Evolutionary conservation across 1,140 invertebrate species (phyloP).

Genomic region (Philotrypesis tridentata): DNA sequence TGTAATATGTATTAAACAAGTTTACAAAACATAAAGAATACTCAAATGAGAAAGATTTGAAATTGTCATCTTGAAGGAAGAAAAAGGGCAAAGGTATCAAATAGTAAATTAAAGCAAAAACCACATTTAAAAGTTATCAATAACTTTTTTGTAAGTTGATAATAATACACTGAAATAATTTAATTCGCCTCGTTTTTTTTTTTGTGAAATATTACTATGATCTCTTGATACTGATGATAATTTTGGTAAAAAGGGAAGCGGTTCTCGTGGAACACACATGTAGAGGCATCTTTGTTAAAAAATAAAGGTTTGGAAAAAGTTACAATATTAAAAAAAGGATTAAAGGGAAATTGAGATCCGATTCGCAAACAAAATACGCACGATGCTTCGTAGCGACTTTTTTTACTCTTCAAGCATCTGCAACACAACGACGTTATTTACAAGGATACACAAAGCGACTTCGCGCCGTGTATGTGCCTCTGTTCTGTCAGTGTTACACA

Average conservation of each 20-base stretch:
- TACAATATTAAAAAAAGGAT: slow-evolving; percentile 44
- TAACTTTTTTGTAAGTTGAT: slow-evolving; percentile 51
- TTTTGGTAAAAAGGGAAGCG: slow-evolving; percentile 42
- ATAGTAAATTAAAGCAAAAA: slow-evolving; percentile 43
- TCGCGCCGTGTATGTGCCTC: slow-evolving; percentile 41
- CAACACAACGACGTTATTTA: slow-evolving; percentile 60
- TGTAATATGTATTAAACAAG: background rate
- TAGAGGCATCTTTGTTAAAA: slow-evolving; percentile 36
- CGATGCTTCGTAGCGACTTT: slow-evolving; percentile 51
- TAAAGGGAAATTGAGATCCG: slow-evolving; percentile 50
- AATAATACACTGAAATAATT: slow-evolving; percentile 50
- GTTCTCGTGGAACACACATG: slow-evolving; percentile 23
- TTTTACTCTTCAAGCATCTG: slow-evolving; percentile 59
- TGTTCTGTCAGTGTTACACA: slow-evolving; percentile 49
- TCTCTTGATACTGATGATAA: slow-evolving; percentile 28
- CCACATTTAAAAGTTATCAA: slow-evolving; percentile 48
- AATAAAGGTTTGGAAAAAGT: slow-evolving; percentile 21
- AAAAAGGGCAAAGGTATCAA: background rate
- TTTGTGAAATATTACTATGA: slow-evolving; percentile 36
- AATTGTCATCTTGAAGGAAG: background rate
- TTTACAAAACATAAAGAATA: background rate
- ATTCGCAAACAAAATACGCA: slow-evolving; percentile 51
- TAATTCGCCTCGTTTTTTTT: slow-evolving; percentile 41
- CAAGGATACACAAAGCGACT: slow-evolving; percentile 54
- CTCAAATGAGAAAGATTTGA: background rate